A percentile compares a stretch with the other conserved stretches of the same genome.
Evolutionary conservation across 2,113 vertebrate genomes (phyloP).

Genomic region (Todiramphus saurophagus): DNA sequence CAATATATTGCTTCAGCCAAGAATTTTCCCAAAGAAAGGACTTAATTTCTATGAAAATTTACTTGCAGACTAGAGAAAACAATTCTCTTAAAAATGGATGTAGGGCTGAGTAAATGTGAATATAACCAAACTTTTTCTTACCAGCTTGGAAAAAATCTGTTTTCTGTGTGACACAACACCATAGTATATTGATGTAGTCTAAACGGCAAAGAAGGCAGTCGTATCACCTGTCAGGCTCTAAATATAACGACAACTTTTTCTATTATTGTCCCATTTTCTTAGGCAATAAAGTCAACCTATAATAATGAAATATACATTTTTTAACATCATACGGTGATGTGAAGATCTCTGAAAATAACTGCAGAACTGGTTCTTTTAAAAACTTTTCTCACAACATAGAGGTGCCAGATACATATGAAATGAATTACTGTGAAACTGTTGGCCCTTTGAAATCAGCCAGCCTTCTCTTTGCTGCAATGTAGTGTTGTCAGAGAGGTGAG

Average conservation of each 20-base stretch:
- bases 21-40: constrained; percentile 53
- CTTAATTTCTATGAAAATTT: constrained; percentile 60
- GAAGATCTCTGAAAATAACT: neutral
- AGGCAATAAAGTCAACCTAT: neutral
- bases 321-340: neutral
- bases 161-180: neutral
- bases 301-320: neutral
- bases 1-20: constrained; percentile 52
- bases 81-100: neutral
- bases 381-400: neutral
- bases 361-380: neutral
- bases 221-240: neutral
- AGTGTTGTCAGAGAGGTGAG: neutral
- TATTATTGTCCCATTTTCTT: neutral
- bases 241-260: neutral
- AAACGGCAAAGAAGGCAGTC: neutral
- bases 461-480: neutral
- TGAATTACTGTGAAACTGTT: neutral
- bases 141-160: neutral
- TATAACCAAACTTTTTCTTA: neutral
- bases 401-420: neutral
- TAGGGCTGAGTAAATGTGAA: neutral
- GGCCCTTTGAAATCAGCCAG: neutral
- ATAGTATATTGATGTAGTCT: neutral
- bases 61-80: constrained; percentile 28